Base-by-base conservation (phyloP, 1,140 invertebrate genomes). In the Bombyx mori region DNA sequence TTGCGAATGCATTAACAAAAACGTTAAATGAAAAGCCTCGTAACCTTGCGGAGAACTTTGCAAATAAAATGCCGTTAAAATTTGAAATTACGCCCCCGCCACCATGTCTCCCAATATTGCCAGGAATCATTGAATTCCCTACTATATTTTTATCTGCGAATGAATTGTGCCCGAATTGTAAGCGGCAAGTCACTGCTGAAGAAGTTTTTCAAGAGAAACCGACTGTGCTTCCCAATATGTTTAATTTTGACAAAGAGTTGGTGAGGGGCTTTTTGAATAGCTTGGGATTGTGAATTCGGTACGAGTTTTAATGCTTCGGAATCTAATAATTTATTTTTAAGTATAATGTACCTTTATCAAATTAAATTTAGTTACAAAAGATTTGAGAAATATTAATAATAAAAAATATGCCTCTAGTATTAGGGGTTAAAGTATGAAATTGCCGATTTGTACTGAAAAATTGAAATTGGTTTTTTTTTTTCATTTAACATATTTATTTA, bases 241-340 rank as follows among this genome's bases (percentile, higher is more conserved):
- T 61, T 54, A 61, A 54, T 12, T 63, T 57, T 47, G 61, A 63
- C 57, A 48, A 60, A 45, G 61, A 63, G 12, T 22, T 63, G 7
- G 46, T 63, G 42, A n/a, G 50, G n/a, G 61, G 61, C n/a, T 63
- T 63, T 51, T 57, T 63, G 22, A 47, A 45, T 43, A 58, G 61
- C 7, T 47, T 63, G 10, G 61, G 61, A 18, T 46, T 54, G 44
- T 54, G 26, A 18, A 8, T 10, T 8, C 10, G 2, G 6, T 35
- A 26, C 42, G n/a, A 35, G 5, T 35, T 51, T 4, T 35, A 5
- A 42, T 26, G 3, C 12, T 35, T 35, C 42, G 26, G 4, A 10
- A 51, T 22, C 0, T 8, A 35, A 9, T 8, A 51, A 51, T 5
- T 51, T 35, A 49, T 49, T 18, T 10, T 49, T 35, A 1, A 8